Evolutionary conservation across 2,888 invertebrate genomes (phyloP), one percentile per base, ranked within the genome.

Genomic region (Druceiella hillmani): DNA sequence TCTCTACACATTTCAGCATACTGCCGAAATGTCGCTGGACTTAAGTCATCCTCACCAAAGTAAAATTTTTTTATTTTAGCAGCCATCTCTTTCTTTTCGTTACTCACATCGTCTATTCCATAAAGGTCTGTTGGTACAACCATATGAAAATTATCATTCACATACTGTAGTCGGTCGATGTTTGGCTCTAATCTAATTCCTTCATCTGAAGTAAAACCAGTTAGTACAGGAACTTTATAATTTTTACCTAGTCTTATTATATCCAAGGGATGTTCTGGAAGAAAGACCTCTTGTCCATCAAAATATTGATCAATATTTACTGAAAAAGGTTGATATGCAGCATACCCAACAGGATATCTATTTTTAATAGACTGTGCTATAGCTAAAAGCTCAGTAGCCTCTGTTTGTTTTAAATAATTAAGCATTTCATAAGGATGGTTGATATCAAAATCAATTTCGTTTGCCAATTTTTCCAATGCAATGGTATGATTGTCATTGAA

Each of bases 1-100:
- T 31, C 31, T 7, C 16, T 31, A 15, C 16, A 15, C 31, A 31
- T 31, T 12, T 17, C 16, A 12, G 9, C n/a, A 10, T 12, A 29
- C 4, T 10, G 11, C 15, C 16, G 3, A 15, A 31, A 10, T 5
- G 15, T 9, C 3, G 9, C 7, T 9, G 14, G 11, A 3, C 5
- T 14, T 3, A 31, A 4, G 7, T 15, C 12, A 16, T 15, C 5
- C 6, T 31, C 15, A 11, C 31, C 31, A 10, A 31, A 31, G 16
- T 31, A 31, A 31, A 31, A 31, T 3, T 31, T 3, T 14, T 15
- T 6, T 6, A 31, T 31, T 10, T 7, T 31, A 3, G 15, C 17
- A 3, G 31, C 31, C 6, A 16, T 6, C 15, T 3, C 31, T 6
- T 17, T 17, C 31, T n/a, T 6, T 7, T 20, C 9, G 6, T 20